Evolutionary conservation across 2,113 vertebrate genomes (phyloP), one percentile per base, ranked within the genome.

Genomic region (Chloroceryle aenea): DNA sequence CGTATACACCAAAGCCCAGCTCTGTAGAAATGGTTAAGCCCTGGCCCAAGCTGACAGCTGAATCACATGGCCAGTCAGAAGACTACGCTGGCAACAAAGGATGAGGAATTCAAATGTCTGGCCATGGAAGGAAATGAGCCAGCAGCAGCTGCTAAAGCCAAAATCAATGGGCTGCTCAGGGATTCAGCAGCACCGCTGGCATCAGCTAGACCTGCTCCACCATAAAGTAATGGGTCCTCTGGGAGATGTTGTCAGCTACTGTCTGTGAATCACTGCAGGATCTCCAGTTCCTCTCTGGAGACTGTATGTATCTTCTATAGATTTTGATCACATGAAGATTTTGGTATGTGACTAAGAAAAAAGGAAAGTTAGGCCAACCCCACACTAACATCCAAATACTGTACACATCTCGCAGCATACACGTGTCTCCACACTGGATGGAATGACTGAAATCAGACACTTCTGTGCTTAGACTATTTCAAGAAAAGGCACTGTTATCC

Each of bases 151-250:
- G 83, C 83, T 77, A 27, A 66, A 74, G 90, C 79, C 90, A 86
- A 95, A 90, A 89, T 45, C 88, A 83, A 13, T 69, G 88, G 72
- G 85, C 72, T 87, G 82, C 71, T 92, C 4, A 1, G 75, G 72
- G 68, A 81, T 93, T 50, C 79, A 86, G 86, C 75, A 93, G 13
- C 63, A 73, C 0, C 14, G 59, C 76, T 97, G 96, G 94, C 92
- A 96, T 80, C 59, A 93, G 92, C 76, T 16, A 84, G 86, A 92
- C 50, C 68, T 89, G 72, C 86, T 95, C n/a, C 83, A 73, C 76
- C 50, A 80, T 8, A 47, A 93, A 86, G 19, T n/a, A 90, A 74
- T 36, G 47, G 38, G 10, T 59, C 72, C 19, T 55, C 45, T 30
- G 86, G 38, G 94, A 86, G 26, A 34, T 61, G n/a, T 15, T 74